phyloP scores from a whole-genome alignment of 2,797 vertebrate species.

The Parotocinclus haroldoi region DNA sequence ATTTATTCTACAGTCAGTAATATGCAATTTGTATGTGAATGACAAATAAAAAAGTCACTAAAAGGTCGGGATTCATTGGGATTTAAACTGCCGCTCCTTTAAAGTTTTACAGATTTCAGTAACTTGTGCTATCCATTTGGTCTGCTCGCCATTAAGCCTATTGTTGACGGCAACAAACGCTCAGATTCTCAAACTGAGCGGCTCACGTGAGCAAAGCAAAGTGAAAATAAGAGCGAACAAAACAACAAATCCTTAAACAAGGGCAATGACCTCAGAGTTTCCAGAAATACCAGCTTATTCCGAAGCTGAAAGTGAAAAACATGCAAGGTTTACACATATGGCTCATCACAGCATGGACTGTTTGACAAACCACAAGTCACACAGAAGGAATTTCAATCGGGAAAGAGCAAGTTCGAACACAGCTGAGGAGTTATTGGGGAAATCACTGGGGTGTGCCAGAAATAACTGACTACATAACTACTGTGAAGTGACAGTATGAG shows the following conservation, averaged over 20 bases:
- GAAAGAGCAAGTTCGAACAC: constrained; percentile 38
- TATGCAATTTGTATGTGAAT: background rate
- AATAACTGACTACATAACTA: constrained; percentile 16
- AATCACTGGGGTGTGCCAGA: constrained; percentile 19
- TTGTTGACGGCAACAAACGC: too few species aligned
- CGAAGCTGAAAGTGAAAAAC: background rate
- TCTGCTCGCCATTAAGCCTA: too few species aligned
- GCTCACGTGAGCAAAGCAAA: constrained; percentile 1
- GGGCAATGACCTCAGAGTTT: background rate
- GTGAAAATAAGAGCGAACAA: constrained; percentile 22
- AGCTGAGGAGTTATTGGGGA: constrained; percentile 15
- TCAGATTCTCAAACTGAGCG: constrained; percentile 3
- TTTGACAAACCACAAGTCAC: constrained; percentile 13
- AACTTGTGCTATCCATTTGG: too few species aligned
- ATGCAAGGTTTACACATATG: background rate
- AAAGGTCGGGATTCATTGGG: background rate
- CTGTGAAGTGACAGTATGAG: background rate
- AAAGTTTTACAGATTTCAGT: too few species aligned
- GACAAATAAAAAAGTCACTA: background rate
- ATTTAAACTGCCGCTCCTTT: too few species aligned
- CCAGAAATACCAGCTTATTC: background rate
- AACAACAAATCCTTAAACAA: constrained; percentile 17
- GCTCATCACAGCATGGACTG: background rate
- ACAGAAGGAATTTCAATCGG: constrained; percentile 41
- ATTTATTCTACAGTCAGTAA: too few species aligned